Evolutionary conservation across 2,797 vertebrate genomes (phyloP).

Genomic region (Varecia variegata): DNA sequence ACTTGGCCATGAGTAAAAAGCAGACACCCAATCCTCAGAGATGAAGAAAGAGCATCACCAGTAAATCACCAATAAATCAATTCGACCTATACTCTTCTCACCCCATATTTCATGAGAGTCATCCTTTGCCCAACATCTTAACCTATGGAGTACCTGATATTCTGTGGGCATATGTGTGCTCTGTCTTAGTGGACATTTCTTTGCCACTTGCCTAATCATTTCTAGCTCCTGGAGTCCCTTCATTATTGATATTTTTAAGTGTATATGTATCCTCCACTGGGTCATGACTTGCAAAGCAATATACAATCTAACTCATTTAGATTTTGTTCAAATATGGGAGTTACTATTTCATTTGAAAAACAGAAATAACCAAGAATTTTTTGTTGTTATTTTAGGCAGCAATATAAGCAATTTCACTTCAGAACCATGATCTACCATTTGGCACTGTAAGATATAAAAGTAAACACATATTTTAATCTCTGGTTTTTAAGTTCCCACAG

Average conservation of each 20-base stretch:
- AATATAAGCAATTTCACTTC: neutral
- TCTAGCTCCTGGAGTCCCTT: neutral
- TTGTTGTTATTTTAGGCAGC: neutral
- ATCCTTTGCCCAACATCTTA: neutral
- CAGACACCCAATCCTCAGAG: neutral
- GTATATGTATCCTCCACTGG: neutral
- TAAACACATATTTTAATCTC: slow-evolving; percentile 37
- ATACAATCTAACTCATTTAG: neutral
- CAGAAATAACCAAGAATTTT: neutral
- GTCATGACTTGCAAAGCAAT: neutral
- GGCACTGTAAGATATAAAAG: neutral
- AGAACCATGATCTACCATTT: neutral
- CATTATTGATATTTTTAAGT: neutral
- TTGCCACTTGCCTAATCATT: neutral
- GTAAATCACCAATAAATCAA: neutral
- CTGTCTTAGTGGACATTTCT: neutral
- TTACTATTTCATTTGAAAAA: slow-evolving; percentile 29
- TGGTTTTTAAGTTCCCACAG: slow-evolving; percentile 3
- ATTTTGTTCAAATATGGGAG: neutral
- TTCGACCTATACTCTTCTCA: neutral
- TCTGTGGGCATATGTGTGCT: neutral
- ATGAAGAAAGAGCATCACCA: neutral
- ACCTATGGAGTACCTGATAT: neutral
- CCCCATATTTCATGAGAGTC: neutral
- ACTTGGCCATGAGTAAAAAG: neutral